phyloP scores from a whole-genome alignment of 2,888 invertebrate species.

The Hypomecis atomaria region DNA sequence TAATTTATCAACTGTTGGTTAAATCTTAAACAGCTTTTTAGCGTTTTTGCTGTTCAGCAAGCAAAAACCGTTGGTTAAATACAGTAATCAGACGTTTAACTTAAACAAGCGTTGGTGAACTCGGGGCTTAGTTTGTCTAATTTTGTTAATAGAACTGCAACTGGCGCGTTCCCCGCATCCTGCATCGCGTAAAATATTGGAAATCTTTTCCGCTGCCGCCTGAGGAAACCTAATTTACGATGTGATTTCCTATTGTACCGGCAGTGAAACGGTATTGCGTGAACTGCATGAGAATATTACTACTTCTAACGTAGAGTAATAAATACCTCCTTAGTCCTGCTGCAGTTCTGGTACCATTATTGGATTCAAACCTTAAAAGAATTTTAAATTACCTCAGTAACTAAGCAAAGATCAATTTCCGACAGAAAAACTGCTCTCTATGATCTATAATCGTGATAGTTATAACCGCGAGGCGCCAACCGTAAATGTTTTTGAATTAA shows the following conservation, averaged over 20 bases:
- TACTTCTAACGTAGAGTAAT: neutral
- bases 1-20: too few relatives aligned
- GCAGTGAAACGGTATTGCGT: slow-evolving; percentile 27
- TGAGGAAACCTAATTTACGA: slow-evolving; percentile 60
- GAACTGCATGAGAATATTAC: neutral
- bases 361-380: too few relatives aligned
- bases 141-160: slow-evolving; percentile 12
- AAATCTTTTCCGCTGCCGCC: slow-evolving; percentile 60
- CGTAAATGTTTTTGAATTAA: slow-evolving; percentile 29
- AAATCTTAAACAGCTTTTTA: too few relatives aligned
- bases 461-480: slow-evolving; percentile 24
- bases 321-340: too few relatives aligned
- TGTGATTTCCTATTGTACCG: slow-evolving; percentile 53
- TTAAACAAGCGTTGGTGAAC: too few relatives aligned
- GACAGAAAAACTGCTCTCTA: slow-evolving; percentile 29
- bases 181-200: slow-evolving; percentile 48
- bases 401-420: slow-evolving; percentile 7
- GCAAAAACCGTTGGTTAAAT: too few relatives aligned
- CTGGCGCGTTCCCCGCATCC: slow-evolving; percentile 33
- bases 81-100: too few relatives aligned
- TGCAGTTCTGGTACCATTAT: too few relatives aligned
- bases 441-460: slow-evolving; percentile 16
- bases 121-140: too few relatives aligned
- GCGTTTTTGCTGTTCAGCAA: too few relatives aligned
- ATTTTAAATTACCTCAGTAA: neutral